phyloP scores from a whole-genome alignment of 2,888 invertebrate species.

The Ectemnius cavifrons region DNA sequence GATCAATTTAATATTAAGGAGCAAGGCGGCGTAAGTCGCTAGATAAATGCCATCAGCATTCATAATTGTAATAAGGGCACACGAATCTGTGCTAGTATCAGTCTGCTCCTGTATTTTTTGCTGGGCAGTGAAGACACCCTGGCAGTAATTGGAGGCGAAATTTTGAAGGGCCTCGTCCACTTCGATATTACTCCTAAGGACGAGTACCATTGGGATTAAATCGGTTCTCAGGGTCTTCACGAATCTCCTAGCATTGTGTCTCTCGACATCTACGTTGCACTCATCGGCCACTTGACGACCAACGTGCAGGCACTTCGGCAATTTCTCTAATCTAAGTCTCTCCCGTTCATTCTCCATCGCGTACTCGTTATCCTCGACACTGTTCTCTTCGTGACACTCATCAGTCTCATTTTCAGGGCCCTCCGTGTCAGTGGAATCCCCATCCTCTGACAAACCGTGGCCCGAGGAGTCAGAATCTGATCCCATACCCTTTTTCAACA shows the following conservation, averaged over 20 bases:
- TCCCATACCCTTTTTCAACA: conserved; percentile 74
- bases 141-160: conserved; percentile 94
- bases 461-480: conserved; percentile 76
- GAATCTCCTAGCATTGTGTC: conserved; percentile 92
- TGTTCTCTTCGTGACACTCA: conserved; percentile 69
- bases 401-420: conserved; percentile 73
- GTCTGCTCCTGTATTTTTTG: conserved; percentile 72
- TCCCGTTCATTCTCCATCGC: conserved; percentile 75
- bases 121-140: conserved; percentile 80
- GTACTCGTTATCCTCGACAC: conserved; percentile 71
- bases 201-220: conserved; percentile 87
- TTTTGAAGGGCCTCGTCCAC: conserved; percentile 95
- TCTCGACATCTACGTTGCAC: conserved; percentile 90
- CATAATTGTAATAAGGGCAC: conserved; percentile 87
- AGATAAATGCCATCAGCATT: conserved; percentile 97
- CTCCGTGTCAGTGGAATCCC: conserved; percentile 75
- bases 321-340: conserved; percentile 79
- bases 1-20: conserved; percentile 89
- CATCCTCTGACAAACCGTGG: conserved; percentile 74
- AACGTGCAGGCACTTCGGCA: conserved; percentile 81
- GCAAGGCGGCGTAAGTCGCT: conserved; percentile 91
- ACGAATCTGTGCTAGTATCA: conserved; percentile 66
- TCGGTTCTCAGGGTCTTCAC: conserved; percentile 87
- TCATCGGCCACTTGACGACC: conserved; percentile 79
- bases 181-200: conserved; percentile 89